Evolutionary conservation across 2,113 vertebrate species (phyloP), one percentile per base, ranked within the genome.

Genomic region (Struthio camelus): DNA sequence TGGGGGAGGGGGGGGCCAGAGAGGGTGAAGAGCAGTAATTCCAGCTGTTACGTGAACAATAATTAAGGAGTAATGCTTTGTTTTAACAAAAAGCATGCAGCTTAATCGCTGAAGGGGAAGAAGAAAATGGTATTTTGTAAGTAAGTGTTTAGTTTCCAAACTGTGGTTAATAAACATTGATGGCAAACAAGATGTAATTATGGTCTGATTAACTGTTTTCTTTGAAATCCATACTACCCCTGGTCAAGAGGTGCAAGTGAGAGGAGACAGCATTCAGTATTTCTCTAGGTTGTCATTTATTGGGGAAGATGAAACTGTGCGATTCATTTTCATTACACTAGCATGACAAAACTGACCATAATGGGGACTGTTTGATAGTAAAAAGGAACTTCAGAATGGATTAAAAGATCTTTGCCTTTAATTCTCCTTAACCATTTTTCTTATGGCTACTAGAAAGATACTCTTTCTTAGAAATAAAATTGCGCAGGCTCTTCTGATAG

Each of bases 241-340:
- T 69, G 36, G 30, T 15, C 2, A 46, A 48, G 71, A 90, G 71
- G 73, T 95, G 83, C 80, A 82, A 94, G 94, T 69, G 91, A 96
- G 87, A 95, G 85, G 58, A 94, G 71, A 90, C 94, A 70, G 82
- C 18, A 28, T 82, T 76, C 27, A 14, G 30, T 24, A 13, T 85
- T 96, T 94, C 86, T 91, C 73, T 17, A 6, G 3, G 71, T 66
- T 50, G 62, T 94, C 90, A 24, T 95, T 96, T 97, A 95, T 97
- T 97, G 58, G 93, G 87, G 87, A 89, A 66, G 87, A 58, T 36
- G 58, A 69, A 89, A 61, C 56, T 44, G 13, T 56, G 90, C 0
- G 1, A 53, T 82, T 89, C 78, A 19, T 0, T 9, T 69, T 59
- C 44, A 3, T 89, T 59, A 65, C 84, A 42, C 93, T 59, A 1